Conservation (phyloP, 2,797 vertebrate species). For the Enteromius afrohamiltoni region DNA sequence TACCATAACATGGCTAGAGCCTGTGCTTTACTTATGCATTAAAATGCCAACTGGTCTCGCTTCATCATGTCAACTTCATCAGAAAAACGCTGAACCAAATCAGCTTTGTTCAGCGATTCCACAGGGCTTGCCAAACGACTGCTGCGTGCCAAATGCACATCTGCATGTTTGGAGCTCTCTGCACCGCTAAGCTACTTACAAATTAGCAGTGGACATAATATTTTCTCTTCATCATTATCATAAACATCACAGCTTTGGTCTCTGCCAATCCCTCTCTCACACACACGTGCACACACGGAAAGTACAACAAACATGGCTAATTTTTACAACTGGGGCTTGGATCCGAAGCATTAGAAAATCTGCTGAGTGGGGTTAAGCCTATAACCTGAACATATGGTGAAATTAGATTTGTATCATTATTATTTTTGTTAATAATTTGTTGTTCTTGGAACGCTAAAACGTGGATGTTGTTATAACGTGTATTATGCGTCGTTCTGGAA, state of each 20-base stretch:
- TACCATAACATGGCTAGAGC: not conserved
- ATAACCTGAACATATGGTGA: constrained; percentile 5
- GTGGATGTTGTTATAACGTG: not conserved
- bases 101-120: constrained; percentile 48
- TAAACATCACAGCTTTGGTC: constrained; percentile 36
- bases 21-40: not conserved
- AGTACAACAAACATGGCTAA: constrained; percentile 48
- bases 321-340: constrained; percentile 19
- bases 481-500: not conserved
- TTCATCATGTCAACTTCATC: not conserved
- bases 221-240: constrained; percentile 37
- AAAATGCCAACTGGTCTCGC: constrained; percentile 19
- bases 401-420: not conserved
- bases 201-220: constrained; percentile 45
- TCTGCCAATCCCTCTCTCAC: constrained; percentile 10
- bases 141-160: constrained; percentile 37
- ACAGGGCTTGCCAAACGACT: constrained; percentile 26
- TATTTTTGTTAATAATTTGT: not conserved
- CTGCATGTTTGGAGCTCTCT: constrained; percentile 38
- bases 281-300: not conserved
- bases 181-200: constrained; percentile 49
- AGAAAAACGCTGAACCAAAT: constrained; percentile 24
- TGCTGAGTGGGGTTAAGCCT: not conserved
- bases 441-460: not conserved
- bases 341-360: constrained; percentile 5